Conservation (phyloP, 1,140 invertebrate genomes). For the Marisa cornuarietis region DNA sequence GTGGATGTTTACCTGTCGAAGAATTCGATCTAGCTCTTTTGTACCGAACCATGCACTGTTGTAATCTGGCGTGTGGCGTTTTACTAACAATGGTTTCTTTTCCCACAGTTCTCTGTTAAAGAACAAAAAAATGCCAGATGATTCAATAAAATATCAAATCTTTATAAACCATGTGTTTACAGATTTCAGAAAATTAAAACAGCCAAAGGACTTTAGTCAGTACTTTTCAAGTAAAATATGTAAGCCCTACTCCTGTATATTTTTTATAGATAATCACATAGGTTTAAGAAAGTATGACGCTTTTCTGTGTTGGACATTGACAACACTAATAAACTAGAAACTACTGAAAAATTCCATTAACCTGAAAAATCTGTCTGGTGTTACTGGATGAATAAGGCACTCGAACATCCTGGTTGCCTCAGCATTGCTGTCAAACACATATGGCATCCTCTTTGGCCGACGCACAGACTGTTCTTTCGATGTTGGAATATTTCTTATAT, state of each 20-base stretch:
- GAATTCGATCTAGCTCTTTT: constrained; percentile 78
- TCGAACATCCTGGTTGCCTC: constrained; percentile 74
- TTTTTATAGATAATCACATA: background rate
- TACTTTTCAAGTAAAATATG: no score
- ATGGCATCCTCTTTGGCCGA: constrained; percentile 35
- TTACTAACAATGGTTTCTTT: constrained; percentile 79
- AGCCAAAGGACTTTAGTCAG: no score
- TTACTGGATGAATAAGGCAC: constrained; percentile 78
- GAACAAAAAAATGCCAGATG: constrained; percentile 10
- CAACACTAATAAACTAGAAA: no score
- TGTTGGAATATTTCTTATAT: background rate
- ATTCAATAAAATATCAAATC: background rate
- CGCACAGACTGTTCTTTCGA: background rate
- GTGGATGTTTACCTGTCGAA: constrained; percentile 69
- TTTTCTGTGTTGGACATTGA: background rate
- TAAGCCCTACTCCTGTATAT: no score
- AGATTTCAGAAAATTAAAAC: no score
- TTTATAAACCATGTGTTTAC: background rate
- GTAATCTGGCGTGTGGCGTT: constrained; percentile 74
- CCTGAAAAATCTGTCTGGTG: constrained; percentile 74
- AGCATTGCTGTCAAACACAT: constrained; percentile 56
- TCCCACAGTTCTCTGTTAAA: constrained; percentile 76
- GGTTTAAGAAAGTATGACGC: background rate
- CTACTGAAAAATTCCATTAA: background rate
- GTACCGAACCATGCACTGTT: constrained; percentile 81